phyloP scores from a whole-genome alignment of 2,797 vertebrate species.

The Clarias platycephalus region DNA sequence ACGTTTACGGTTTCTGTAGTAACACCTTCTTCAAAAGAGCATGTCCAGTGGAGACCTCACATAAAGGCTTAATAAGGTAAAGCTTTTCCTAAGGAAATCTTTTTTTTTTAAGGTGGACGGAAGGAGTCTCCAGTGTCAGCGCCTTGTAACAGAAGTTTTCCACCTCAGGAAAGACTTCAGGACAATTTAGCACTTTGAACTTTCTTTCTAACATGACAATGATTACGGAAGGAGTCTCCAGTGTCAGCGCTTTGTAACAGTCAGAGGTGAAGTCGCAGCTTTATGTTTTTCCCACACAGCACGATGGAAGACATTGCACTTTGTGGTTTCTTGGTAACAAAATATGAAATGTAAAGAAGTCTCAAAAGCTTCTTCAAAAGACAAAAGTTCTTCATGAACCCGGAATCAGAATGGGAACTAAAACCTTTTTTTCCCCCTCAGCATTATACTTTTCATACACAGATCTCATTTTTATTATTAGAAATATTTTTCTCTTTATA shows the following conservation, averaged over 20 bases:
- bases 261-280: not conserved
- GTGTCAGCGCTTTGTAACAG: not conserved
- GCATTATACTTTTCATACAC: not conserved
- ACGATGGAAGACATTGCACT: not conserved
- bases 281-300: not conserved
- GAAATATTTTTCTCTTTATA: not conserved
- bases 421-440: not conserved
- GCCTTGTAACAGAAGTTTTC: not conserved
- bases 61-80: not conserved
- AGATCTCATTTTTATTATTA: not conserved
- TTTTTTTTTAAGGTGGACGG: not conserved
- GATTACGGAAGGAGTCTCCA: not conserved
- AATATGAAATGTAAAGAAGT: not conserved
- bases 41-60: not conserved
- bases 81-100: not conserved
- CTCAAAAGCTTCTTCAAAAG: no score
- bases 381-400: not conserved
- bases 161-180: not conserved
- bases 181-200: not conserved
- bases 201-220: not conserved
- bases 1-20: not conserved
- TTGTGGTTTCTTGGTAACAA: not conserved
- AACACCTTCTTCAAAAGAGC: not conserved
- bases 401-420: not conserved
- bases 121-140: not conserved